phyloP scores from a whole-genome alignment of 1,140 invertebrate genomes.

The Uloborus diversus region DNA sequence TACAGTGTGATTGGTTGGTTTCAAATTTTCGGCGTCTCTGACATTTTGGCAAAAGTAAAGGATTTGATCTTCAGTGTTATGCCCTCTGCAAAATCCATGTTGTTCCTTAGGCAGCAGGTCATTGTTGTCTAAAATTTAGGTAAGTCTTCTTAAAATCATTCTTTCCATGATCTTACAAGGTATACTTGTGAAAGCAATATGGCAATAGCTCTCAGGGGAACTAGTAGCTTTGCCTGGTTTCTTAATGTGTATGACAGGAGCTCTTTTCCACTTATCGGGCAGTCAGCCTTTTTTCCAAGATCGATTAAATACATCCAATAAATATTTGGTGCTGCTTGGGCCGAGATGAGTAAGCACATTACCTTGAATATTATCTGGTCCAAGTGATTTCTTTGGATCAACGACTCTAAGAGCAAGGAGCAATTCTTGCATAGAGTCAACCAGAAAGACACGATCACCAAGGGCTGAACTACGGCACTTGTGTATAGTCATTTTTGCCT shows the following conservation, averaged over 20 bases:
- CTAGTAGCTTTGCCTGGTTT: too few species aligned
- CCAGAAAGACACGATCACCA: background rate
- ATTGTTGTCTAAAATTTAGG: background rate
- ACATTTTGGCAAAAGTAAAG: background rate
- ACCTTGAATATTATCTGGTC: too few species aligned
- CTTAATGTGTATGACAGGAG: too few species aligned
- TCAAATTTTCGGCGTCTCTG: background rate
- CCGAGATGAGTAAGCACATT: background rate
- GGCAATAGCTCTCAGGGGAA: too few species aligned
- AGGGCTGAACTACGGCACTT: background rate
- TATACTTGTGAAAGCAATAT: too few species aligned
- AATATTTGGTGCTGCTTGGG: background rate
- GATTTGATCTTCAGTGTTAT: background rate
- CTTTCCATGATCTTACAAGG: too few species aligned
- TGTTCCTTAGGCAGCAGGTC: slow-evolving; percentile 2
- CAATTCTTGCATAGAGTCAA: background rate
- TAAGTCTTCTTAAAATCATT: too few species aligned
- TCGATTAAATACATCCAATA: too few species aligned
- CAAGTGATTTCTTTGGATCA: background rate
- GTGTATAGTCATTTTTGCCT: background rate
- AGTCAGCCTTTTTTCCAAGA: too few species aligned
- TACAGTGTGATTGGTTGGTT: background rate
- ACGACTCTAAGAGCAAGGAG: background rate
- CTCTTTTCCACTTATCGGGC: too few species aligned
- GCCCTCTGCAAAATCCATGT: background rate